Conservation (phyloP, 2,888 invertebrate genomes). For the Hymenopus coronatus region DNA sequence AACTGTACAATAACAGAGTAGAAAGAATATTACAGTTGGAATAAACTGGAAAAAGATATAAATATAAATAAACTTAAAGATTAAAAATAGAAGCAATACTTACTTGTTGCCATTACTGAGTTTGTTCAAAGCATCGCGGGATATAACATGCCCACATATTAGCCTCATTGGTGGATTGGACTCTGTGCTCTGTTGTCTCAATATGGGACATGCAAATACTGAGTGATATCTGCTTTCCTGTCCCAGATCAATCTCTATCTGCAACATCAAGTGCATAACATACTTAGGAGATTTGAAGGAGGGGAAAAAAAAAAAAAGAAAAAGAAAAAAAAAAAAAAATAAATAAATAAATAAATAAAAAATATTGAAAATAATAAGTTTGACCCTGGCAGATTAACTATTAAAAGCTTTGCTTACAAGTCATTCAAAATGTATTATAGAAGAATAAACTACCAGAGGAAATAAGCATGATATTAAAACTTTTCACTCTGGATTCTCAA, state of each 20-base stretch:
- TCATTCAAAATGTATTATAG: no score
- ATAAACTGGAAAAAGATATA: slow-evolving; percentile 26
- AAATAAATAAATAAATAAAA: no score
- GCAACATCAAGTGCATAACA: slow-evolving; percentile 26
- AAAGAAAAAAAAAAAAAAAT: no score
- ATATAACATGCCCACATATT: slow-evolving; percentile 97
- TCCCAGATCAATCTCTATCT: slow-evolving; percentile 96
- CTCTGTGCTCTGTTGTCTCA: slow-evolving; percentile 93
- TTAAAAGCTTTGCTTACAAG: no score
- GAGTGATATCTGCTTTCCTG: slow-evolving; percentile 92
- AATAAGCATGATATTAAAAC: no score
- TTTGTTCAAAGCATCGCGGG: slow-evolving; percentile 93
- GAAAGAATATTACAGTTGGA: neutral
- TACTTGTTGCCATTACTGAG: slow-evolving; percentile 90
- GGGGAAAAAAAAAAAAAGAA: no score
- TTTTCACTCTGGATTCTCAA: no score
- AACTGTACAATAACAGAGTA: neutral
- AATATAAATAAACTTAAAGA: slow-evolving; percentile 33
- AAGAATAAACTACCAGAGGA: no score
- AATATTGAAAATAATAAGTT: no score
- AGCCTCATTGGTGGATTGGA: slow-evolving; percentile 96
- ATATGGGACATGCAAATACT: slow-evolving; percentile 97
- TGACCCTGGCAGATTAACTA: no score
- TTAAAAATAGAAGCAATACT: slow-evolving; percentile 45
- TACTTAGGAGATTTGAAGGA: neutral